Evolutionary conservation across 2,888 invertebrate species (phyloP), one percentile per base, ranked within the genome.

Genomic region (Drosophila demipolita): DNA sequence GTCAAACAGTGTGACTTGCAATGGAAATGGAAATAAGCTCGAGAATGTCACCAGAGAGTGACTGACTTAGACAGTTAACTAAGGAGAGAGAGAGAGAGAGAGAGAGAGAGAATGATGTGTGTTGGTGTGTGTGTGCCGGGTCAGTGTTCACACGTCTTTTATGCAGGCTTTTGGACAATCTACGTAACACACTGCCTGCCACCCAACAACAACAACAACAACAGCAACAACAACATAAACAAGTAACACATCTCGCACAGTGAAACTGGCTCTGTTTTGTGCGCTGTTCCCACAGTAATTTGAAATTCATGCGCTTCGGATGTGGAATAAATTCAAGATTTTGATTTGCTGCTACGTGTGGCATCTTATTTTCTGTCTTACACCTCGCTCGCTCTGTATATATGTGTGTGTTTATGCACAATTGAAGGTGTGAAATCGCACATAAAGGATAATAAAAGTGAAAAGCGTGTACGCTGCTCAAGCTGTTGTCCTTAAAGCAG

Each of bases 271-370:
- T 36, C 74, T 63, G 64, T 72, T 58, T 60, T 68, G 62, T 75
- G 57, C 57, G 63, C 50, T 70, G 80, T 87, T 89, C 89, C 66
- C 90, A 90, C 87, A 90, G 85, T 88, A 89, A 90, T 90, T 90
- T 90, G 87, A 90, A 90, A 90, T 90, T 90, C 90, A 90, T 90
- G 89, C 85, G 90, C 89, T 89, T 88, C 87, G 90, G 85, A 89
- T 90, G 90, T 90, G 90, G 91, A 90, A 90, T 90, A 90, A 90
- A 90, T 90, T 90, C 82, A 78, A 85, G 88, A 88, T 90, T 90
- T 90, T 82, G 83, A 87, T 87, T 86, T 89, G 85, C 83, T 78
- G 78, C 83, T 86, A 87, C 87, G 87, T 87, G 89, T 77, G 84
- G 82, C 83, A 77, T 70, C 72, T 76, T 75, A 69, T 75, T 78